A percentile compares a stretch with the other conserved stretches of the same genome.
These are phyloP conservation scores for Bombus ignitus DNA, from an alignment of 1,140 invertebrate genomes.

Conservation along the genomic window DNA sequence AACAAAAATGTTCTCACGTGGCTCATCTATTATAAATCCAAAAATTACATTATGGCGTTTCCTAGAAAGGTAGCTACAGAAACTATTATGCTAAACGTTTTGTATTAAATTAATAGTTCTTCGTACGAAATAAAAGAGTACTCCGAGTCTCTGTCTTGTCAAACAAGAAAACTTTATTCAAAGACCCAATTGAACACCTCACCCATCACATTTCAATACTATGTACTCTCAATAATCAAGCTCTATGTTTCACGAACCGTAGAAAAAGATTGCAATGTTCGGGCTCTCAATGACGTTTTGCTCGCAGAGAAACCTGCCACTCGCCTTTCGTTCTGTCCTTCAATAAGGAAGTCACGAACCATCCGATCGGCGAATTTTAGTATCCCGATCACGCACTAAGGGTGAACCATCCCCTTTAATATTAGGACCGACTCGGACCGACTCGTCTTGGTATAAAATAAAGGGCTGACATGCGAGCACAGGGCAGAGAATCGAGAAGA, in stretches of 20 bases:
- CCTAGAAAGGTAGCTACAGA: not conserved
- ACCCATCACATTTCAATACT: not conserved
- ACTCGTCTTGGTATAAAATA: conserved; percentile 79
- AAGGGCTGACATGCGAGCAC: conserved; percentile 81
- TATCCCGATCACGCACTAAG: conserved; percentile 81
- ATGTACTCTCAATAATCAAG: not conserved
- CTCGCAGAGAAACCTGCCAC: not conserved
- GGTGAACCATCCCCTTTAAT: conserved; percentile 81
- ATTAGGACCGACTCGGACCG: conserved; percentile 75
- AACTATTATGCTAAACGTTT: not conserved
- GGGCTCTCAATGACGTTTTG: not conserved
- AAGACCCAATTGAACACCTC: not conserved
- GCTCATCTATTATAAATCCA: too few relatives aligned
- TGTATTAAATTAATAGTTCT: not conserved
- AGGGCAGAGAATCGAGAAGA: conserved; percentile 58
- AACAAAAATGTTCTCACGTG: not conserved
- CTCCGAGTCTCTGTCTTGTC: not conserved
- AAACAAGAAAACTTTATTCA: not conserved
- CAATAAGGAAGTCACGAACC: conserved; percentile 75
- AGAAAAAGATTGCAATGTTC: not conserved
- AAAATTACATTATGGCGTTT: too few relatives aligned
- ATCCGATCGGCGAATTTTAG: conserved; percentile 75
- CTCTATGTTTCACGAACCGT: not conserved
- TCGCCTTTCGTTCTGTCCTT: conserved; percentile 65
- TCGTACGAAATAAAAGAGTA: not conserved